Evolutionary conservation across 2,113 vertebrate genomes (phyloP).

Genomic region (Microtus montanus): DNA sequence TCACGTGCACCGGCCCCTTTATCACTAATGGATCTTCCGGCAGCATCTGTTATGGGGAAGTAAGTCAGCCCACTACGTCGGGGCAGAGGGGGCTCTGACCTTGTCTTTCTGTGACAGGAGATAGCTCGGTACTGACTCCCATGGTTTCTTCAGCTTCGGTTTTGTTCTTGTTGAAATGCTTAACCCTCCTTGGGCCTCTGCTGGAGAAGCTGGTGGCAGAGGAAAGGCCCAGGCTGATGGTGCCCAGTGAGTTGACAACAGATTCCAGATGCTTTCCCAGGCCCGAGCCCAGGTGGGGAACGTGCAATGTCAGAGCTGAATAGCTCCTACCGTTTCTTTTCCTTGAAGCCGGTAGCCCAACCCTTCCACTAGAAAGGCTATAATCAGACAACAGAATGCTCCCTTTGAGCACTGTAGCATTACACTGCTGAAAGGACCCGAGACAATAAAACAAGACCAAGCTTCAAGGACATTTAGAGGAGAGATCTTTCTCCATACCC

Average conservation of each 20-base stretch:
- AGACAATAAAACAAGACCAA: not conserved
- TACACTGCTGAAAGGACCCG: not conserved
- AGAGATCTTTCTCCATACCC: not conserved
- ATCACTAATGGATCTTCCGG: slow-evolving; percentile 24
- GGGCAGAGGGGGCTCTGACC: not conserved
- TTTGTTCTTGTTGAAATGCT: not conserved
- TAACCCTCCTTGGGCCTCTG: not conserved
- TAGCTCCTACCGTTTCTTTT: not conserved
- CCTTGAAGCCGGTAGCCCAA: not conserved
- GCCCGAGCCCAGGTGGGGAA: not conserved
- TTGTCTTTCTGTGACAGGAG: not conserved
- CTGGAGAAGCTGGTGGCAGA: not conserved
- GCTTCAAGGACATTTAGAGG: rapidly evolving
- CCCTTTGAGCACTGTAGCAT: not conserved
- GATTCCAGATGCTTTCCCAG: not conserved
- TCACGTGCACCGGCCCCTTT: slow-evolving; percentile 6
- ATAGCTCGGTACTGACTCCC: not conserved
- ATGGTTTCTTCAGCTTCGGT: not conserved
- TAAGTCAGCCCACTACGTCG: not conserved
- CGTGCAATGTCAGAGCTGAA: not conserved
- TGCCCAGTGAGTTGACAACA: not conserved
- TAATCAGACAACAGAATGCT: slow-evolving; percentile 20
- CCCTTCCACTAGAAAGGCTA: slow-evolving; percentile 26
- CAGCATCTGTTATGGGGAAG: not conserved
- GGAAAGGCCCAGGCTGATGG: not conserved